These are phyloP conservation scores for Chrysemys picta DNA, from an alignment of 2,113 vertebrate genomes.

Conservation along the genomic window DNA sequence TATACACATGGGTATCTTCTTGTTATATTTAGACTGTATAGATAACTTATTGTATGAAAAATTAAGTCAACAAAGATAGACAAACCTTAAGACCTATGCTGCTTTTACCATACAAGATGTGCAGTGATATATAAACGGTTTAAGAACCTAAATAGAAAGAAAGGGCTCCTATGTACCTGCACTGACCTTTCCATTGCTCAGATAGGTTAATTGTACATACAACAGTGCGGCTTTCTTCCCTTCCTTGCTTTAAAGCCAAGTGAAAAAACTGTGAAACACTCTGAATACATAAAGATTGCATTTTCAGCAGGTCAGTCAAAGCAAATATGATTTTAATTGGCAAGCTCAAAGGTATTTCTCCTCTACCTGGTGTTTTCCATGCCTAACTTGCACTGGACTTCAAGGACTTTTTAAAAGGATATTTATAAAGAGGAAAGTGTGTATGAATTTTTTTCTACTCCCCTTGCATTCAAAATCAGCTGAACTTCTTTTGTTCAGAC, in stretches of 20 bases:
- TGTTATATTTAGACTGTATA: background rate
- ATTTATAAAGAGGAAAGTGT: slow-evolving; percentile 14
- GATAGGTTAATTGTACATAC: slow-evolving; percentile 26
- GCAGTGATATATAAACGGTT: background rate
- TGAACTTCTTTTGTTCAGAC: slow-evolving; percentile 11
- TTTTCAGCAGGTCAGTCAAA: slow-evolving; percentile 21
- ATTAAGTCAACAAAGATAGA: background rate
- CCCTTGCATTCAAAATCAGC: background rate
- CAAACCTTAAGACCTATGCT: background rate
- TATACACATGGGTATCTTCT: background rate
- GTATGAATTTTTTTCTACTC: background rate
- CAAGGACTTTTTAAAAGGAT: background rate
- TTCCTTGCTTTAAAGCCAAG: slow-evolving; percentile 35
- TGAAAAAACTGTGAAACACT: slow-evolving; percentile 18
- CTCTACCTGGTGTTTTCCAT: background rate
- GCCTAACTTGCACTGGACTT: background rate
- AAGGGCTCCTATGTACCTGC: slow-evolving; percentile 17
- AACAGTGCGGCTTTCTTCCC: slow-evolving; percentile 47
- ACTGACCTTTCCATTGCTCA: slow-evolving; percentile 37
- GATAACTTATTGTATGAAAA: background rate
- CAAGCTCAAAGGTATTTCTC: slow-evolving; percentile 27
- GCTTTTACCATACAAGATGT: background rate
- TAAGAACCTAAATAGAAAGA: slow-evolving; percentile 10
- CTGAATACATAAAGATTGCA: background rate
- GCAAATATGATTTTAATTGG: slow-evolving; percentile 44